phyloP scores from a whole-genome alignment of 53 echinoderm and acorn worm genomes.

The Paelopatides confundens region DNA sequence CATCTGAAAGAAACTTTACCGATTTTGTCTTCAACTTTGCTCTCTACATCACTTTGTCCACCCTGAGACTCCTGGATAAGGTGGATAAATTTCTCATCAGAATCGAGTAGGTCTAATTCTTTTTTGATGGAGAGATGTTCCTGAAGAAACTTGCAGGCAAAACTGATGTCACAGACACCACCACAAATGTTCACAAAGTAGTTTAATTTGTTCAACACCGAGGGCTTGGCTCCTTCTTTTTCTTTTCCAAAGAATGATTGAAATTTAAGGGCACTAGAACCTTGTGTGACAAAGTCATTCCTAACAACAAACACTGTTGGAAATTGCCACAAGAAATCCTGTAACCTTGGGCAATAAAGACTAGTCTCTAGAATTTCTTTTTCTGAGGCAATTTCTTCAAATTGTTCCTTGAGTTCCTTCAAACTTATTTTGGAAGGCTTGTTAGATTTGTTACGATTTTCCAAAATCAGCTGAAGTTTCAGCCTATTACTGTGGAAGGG shows the following conservation, averaged over 20 bases:
- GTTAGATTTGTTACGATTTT: neutral
- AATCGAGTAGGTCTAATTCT: neutral
- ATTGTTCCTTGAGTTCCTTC: slow-evolving; percentile 1
- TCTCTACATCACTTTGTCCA: neutral
- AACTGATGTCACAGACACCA: neutral
- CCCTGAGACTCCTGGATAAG: neutral
- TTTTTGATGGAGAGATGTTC: neutral
- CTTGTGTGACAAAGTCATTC: neutral
- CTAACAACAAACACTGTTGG: neutral
- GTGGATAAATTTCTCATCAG: neutral
- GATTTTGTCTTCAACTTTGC: too few species aligned
- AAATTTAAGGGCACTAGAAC: neutral
- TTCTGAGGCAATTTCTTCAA: slow-evolving; percentile 13
- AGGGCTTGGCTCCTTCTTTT: neutral
- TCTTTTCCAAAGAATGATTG: slow-evolving; percentile 3
- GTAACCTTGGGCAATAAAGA: neutral
- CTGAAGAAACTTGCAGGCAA: slow-evolving; percentile 5
- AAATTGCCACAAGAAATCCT: neutral
- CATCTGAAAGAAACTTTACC: too few species aligned
- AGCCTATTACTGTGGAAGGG: neutral
- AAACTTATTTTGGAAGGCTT: neutral
- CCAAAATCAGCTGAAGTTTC: slow-evolving; percentile 25
- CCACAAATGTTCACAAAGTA: slow-evolving; percentile 34
- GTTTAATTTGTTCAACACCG: neutral
- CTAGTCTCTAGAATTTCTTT: neutral